Conservation (phyloP, 2,797 vertebrate genomes). For the Spinibarbus caldwelli region DNA sequence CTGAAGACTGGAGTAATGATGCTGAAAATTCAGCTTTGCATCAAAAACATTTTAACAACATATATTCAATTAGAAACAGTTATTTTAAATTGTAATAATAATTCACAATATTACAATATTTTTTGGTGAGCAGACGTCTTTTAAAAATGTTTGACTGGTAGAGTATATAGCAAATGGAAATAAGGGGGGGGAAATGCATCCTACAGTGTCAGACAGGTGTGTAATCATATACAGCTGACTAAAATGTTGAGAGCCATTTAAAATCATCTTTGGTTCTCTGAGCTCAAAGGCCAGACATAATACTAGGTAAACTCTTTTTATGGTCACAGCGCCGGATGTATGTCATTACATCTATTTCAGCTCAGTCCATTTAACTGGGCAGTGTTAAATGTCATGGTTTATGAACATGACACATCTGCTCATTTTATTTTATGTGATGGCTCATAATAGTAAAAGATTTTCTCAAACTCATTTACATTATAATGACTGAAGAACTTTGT, state of each 20-base stretch:
- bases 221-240: neutral
- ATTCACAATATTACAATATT: neutral
- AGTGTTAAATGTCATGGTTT: slow-evolving; percentile 1
- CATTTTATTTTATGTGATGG: slow-evolving; percentile 18
- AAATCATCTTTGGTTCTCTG: neutral
- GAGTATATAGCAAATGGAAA: neutral
- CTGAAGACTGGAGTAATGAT: neutral
- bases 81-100: neutral
- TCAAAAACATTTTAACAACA: neutral
- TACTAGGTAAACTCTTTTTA: neutral
- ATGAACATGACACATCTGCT: slow-evolving; percentile 3
- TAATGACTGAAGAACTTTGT: slow-evolving; percentile 29
- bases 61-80: neutral
- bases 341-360: neutral
- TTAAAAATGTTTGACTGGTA: neutral
- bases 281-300: neutral
- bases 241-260: neutral
- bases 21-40: neutral
- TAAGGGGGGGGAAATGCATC: too few relatives aligned
- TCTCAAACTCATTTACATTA: slow-evolving; percentile 20
- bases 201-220: neutral
- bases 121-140: neutral
- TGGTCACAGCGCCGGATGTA: neutral
- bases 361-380: slow-evolving; percentile 3
- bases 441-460: slow-evolving; percentile 32